A percentile compares a stretch with the other conserved stretches of the same genome.
These are phyloP conservation scores for Opisthograptis luteolata DNA, from an alignment of 2,888 invertebrate species.

Conservation along the genomic window DNA sequence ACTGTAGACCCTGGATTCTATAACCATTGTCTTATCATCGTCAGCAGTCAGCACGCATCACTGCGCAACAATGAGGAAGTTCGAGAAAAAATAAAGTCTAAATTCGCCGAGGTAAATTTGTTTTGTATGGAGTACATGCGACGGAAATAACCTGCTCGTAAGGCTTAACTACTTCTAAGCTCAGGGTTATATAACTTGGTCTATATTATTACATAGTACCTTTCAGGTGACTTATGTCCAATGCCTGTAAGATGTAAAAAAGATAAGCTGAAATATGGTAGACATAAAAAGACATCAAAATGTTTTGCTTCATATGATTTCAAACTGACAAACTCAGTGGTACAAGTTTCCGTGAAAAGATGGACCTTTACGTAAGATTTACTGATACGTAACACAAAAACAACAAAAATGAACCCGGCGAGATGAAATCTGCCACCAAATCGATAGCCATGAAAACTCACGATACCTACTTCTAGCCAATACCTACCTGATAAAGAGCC, in stretches of 20 bases:
- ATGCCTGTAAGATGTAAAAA: too few relatives aligned
- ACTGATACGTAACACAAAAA: too few relatives aligned
- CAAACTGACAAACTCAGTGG: too few relatives aligned
- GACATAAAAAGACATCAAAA: too few relatives aligned
- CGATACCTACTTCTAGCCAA: background rate
- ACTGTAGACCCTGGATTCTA: slow-evolving; percentile 20
- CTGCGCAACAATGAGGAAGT: slow-evolving; percentile 25
- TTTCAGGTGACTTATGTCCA: too few relatives aligned
- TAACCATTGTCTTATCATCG: slow-evolving; percentile 19
- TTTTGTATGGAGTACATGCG: background rate
- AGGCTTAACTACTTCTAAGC: slow-evolving; percentile 8
- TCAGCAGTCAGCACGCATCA: slow-evolving; percentile 15
- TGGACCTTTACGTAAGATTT: too few relatives aligned
- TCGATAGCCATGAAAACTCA: background rate
- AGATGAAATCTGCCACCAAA: background rate
- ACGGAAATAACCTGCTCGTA: background rate
- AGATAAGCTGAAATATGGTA: too few relatives aligned
- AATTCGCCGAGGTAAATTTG: slow-evolving; percentile 5
- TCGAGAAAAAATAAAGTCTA: slow-evolving; percentile 6
- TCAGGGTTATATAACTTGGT: background rate
- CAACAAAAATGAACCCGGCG: background rate
- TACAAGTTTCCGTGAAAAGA: too few relatives aligned
- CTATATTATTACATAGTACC: background rate
- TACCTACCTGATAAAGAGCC: slow-evolving; percentile 3
- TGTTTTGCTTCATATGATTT: too few relatives aligned